Percentiles rank a stretch among this genome's conserved stretches.
Conservation (phyloP, 2,113 vertebrate species). For the Piprites chloris region DNA sequence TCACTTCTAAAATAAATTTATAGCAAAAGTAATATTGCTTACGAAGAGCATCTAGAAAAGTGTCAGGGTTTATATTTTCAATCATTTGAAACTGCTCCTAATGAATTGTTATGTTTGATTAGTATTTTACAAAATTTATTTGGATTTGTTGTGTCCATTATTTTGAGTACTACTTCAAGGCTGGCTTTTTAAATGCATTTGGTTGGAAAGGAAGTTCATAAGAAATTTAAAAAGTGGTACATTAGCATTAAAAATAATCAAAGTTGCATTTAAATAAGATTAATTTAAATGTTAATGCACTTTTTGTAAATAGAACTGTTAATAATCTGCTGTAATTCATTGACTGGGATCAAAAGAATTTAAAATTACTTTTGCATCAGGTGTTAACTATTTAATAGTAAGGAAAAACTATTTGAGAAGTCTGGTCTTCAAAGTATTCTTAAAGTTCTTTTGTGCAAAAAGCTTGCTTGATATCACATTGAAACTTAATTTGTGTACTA, state of each 20-base stretch:
- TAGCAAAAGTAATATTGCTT: neutral
- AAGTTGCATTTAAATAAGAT: conserved; percentile 36
- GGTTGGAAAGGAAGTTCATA: neutral
- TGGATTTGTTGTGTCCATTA: neutral
- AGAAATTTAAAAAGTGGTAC: neutral
- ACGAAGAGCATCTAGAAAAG: neutral
- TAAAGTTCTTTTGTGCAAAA: neutral
- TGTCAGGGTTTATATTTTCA: neutral
- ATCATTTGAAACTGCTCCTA: neutral
- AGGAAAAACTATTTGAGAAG: neutral
- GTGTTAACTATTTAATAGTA: neutral
- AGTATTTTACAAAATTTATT: neutral
- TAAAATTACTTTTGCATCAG: neutral
- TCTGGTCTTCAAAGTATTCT: neutral
- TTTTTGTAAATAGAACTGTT: conserved; percentile 34
- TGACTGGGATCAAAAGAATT: neutral
- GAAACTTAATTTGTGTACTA: neutral
- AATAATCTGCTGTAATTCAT: conserved; percentile 2
- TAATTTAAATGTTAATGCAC: conserved; percentile 54
- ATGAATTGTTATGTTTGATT: neutral
- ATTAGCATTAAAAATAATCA: neutral
- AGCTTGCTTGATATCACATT: neutral
- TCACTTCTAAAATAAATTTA: neutral
- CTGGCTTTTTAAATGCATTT: neutral
- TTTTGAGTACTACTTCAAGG: neutral